These are phyloP conservation scores for Gastrophryne carolinensis DNA, from an alignment of 2,797 vertebrate genomes.

Conservation along the genomic window DNA sequence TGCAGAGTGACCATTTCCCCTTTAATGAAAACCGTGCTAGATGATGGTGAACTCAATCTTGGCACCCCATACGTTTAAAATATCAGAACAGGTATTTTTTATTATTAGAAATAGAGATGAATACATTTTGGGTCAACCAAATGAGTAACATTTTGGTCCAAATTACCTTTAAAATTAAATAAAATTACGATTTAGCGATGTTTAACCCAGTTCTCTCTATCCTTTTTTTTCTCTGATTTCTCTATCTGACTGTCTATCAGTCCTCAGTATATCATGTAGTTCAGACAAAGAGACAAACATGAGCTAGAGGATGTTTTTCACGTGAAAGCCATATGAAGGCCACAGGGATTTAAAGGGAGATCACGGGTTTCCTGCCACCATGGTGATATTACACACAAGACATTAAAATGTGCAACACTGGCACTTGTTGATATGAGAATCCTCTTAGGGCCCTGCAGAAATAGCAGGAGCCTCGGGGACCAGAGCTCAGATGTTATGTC, in stretches of 20 bases:
- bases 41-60: too few relatives aligned
- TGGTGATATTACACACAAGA: slow-evolving; percentile 1
- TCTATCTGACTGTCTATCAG: neutral
- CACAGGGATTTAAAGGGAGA: neutral
- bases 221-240: neutral
- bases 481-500: neutral
- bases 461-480: slow-evolving; percentile 4
- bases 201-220: too few relatives aligned
- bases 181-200: too few relatives aligned
- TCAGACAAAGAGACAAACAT: neutral
- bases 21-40: too few relatives aligned
- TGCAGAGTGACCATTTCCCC: too few relatives aligned
- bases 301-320: neutral
- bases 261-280: neutral
- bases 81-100: too few relatives aligned
- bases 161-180: too few relatives aligned
- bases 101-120: too few relatives aligned
- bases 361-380: neutral
- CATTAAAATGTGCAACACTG: slow-evolving; percentile 15
- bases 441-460: neutral
- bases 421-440: slow-evolving; percentile 28
- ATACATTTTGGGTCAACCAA: too few relatives aligned
- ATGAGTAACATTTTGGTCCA: too few relatives aligned
- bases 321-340: neutral
- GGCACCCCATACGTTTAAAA: too few relatives aligned